A percentile compares a stretch with the other conserved stretches of the same genome.
Conservation (phyloP, 2,113 vertebrate species). For the Ellobius talpinus region DNA sequence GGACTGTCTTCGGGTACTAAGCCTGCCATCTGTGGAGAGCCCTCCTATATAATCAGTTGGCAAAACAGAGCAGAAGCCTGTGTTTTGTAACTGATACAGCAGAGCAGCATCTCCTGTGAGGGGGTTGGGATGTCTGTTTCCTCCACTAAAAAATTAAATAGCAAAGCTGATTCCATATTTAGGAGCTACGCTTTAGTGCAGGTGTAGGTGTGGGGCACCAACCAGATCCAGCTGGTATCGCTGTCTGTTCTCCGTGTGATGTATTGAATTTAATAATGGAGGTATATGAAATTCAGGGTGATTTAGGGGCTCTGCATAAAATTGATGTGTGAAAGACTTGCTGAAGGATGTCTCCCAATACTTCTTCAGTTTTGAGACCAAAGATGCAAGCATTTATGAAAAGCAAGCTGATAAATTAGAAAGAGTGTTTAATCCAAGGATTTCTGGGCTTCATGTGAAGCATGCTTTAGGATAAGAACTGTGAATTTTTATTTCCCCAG, state of each 20-base stretch:
- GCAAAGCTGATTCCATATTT: constrained; percentile 50
- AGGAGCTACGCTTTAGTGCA: constrained; percentile 32
- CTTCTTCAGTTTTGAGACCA: constrained; percentile 17
- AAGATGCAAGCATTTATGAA: not conserved
- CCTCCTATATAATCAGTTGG: constrained; percentile 57
- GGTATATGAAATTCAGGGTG: not conserved
- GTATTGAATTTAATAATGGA: constrained; percentile 56
- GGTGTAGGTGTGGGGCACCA: not conserved
- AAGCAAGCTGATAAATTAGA: not conserved
- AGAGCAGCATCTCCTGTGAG: not conserved
- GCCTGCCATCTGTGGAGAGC: constrained; percentile 38
- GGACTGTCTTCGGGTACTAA: constrained; percentile 55
- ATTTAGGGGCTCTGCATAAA: constrained; percentile 63
- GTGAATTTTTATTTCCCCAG: constrained; percentile 35
- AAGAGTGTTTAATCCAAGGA: constrained; percentile 32
- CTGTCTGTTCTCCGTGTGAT: constrained; percentile 47
- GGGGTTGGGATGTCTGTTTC: constrained; percentile 6
- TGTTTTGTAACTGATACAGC: constrained; percentile 29
- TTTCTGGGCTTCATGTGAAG: constrained; percentile 5
- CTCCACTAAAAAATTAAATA: constrained; percentile 58
- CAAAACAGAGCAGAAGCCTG: constrained; percentile 41
- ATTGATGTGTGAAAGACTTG: constrained; percentile 47
- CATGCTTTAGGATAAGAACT: constrained; percentile 17
- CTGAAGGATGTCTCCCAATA: not conserved
- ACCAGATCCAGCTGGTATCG: not conserved